Evolutionary conservation across 2,797 vertebrate species (phyloP).

Genomic region (Pseudomugil tenellus): DNA sequence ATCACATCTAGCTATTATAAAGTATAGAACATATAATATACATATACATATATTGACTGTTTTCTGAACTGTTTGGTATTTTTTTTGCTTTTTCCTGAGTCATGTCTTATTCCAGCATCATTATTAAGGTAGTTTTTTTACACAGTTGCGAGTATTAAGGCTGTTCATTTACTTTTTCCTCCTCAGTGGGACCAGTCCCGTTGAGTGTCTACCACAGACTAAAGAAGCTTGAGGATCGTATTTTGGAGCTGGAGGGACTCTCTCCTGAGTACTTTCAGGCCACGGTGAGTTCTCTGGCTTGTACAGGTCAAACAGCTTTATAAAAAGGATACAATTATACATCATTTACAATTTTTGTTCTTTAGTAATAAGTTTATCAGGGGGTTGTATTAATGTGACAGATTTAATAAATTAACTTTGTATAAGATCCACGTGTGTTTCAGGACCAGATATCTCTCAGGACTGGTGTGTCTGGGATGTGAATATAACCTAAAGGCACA

Average conservation of each 20-base stretch:
- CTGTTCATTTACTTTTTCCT: slow-evolving; percentile 24
- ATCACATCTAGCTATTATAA: not conserved
- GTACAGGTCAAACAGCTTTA: not conserved
- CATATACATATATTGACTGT: not conserved
- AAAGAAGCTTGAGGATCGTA: slow-evolving; percentile 97
- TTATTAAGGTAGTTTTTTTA: not conserved
- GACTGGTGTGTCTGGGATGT: not conserved
- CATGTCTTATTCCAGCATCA: too few relatives aligned
- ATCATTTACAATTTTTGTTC: not conserved
- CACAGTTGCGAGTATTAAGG: not conserved
- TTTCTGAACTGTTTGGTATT: not conserved
- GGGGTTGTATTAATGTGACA: not conserved
- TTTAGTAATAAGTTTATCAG: not conserved
- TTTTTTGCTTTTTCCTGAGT: too few relatives aligned
- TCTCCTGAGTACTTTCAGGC: slow-evolving; percentile 98
- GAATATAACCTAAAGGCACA: not conserved
- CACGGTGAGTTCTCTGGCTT: slow-evolving; percentile 83
- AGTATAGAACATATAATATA: not conserved
- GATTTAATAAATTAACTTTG: not conserved
- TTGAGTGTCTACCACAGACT: slow-evolving; percentile 94
- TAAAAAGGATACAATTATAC: not conserved
- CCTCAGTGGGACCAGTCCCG: slow-evolving; percentile 91
- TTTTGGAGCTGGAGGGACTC: slow-evolving; percentile 97
- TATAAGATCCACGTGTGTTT: not conserved
- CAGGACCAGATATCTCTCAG: not conserved